Conservation (phyloP, 2,888 invertebrate genomes). For the Drosophila pegasa region DNA sequence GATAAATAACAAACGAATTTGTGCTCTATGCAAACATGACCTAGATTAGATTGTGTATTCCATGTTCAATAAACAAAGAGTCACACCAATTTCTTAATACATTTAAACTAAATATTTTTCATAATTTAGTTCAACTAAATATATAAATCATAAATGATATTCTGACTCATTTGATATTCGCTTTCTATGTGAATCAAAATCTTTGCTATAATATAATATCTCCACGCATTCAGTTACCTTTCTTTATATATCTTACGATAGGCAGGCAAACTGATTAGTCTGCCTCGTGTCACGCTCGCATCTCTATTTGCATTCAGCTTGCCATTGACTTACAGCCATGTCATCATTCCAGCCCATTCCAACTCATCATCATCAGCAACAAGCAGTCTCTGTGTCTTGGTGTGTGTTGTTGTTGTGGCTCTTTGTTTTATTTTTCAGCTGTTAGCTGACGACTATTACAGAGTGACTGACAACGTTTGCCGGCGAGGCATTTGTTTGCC, state of each 20-base stretch:
- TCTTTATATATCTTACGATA: not conserved
- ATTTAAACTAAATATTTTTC: too few relatives aligned
- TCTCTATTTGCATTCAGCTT: conserved; percentile 42
- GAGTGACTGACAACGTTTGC: conserved; percentile 57
- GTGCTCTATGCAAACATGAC: not conserved
- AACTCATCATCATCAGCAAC: conserved; percentile 55
- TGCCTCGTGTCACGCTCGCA: conserved; percentile 42
- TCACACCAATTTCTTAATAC: not conserved
- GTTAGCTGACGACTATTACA: conserved; percentile 71
- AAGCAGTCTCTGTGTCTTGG: conserved; percentile 25
- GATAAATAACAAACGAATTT: not conserved
- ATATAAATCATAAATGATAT: too few relatives aligned
- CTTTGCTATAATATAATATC: too few relatives aligned
- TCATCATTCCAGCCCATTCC: conserved; percentile 45
- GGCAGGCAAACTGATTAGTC: not conserved
- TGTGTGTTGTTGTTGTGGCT: conserved; percentile 17
- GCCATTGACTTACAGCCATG: conserved; percentile 60
- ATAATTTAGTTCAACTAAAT: not conserved
- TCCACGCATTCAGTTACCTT: too few relatives aligned
- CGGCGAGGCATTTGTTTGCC: conserved; percentile 58
- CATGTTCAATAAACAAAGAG: not conserved
- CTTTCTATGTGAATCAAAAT: too few relatives aligned
- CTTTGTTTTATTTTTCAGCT: conserved; percentile 41
- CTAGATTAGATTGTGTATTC: not conserved
- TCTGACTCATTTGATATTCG: too few relatives aligned